Base-by-base conservation (phyloP, 2,797 vertebrate species). In the Amphiprion clarkii region DNA sequence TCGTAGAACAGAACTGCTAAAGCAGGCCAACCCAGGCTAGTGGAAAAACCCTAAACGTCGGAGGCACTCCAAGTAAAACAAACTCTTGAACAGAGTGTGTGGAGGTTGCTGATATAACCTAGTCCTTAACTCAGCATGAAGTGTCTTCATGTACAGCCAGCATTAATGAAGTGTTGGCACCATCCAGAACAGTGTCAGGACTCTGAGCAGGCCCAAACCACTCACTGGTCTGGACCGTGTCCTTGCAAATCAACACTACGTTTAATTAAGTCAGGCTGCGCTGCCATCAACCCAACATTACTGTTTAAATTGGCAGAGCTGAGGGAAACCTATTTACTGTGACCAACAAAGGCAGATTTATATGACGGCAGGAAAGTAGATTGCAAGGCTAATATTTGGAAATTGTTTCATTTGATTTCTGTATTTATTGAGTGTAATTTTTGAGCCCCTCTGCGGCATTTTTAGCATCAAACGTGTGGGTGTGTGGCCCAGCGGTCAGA, bases 381-480 rank as follows among this genome's bases (percentile, higher is more conserved):
- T 79, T 79, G 88, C 84, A 87, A 81, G 87, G 86, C 87, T 89
- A 94, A 95, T 93, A 94, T 95, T 95, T 94, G 79, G 78, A 94
- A 89, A 92, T 93, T 89, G 90, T 94, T 93, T 87, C 87, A 91
- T 94, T 94, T 91, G 90, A 94, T 93, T 95, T 92, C 84, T 88
- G 79, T 93, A 87, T 95, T 94, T 95, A 87, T 84, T 79, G 83
- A 93, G 87, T 79, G 79, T 92, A 85, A 91, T 93, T 93, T 91
- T 84, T 87, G 81, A 88, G 85, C 89, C 79, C 76, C 83, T 64
- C 81, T 78, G 86, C 53, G 72, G 83, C 83, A 84, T 83, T 87
- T 93, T 92, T 91, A 90, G 92, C 86, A 93, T 94, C 90, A 90
- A 92, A 91, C 65, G 74, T 84, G 65, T 31, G 59, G 72, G 78